Base-by-base conservation (phyloP, 2,797 vertebrate genomes). In the Lindbergichthys nudifrons region DNA sequence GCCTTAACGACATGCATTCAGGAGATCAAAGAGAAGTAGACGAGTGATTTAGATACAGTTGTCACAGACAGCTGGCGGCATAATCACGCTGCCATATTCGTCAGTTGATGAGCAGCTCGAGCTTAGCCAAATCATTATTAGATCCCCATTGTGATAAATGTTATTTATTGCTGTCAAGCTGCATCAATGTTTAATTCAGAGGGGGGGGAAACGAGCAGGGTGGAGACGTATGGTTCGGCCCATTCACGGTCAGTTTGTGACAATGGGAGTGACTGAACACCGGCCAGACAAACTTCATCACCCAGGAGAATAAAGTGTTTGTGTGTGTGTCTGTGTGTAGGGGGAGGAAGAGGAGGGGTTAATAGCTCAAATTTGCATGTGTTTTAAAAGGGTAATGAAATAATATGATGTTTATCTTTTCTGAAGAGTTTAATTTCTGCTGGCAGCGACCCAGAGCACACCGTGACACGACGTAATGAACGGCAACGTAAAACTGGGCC, bases 331-430 rank as follows among this genome's bases (percentile, higher is more conserved):
- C 32, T 32, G 32, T 32, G 32, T 32, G 15, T 54, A 84, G 94
- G 89, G 92, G 11, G 32, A 2, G 26, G 48, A 42, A 46, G 58
- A 46, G 47, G 64, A 92, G 94, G 94, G 93, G 95, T 94, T 96
- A 97, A 97, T 97, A 94, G 95, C 93, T 95, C 95, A 96, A 95
- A 98, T 98, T 97, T 97, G 96, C 96, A 97, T 97, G 95, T 96
- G 96, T 96, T 98, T 97, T 97, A 97, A 98, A 97, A 97, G 96
- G 96, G 94, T 97, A 98, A 99, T 98, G 96, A 97, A 97, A 96
- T 98, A 97, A 97, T 97, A 96, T 96, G 96, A 97, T 97, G 96
- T 98, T 98, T 98, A 97, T 98, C 96, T 97, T 97, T 94, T 94
- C 95, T 95, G 96, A 97, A 96, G 95, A 97, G 96, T 97, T 96